Conservation (phyloP, 2,113 vertebrate genomes). For the Vombatus ursinus region DNA sequence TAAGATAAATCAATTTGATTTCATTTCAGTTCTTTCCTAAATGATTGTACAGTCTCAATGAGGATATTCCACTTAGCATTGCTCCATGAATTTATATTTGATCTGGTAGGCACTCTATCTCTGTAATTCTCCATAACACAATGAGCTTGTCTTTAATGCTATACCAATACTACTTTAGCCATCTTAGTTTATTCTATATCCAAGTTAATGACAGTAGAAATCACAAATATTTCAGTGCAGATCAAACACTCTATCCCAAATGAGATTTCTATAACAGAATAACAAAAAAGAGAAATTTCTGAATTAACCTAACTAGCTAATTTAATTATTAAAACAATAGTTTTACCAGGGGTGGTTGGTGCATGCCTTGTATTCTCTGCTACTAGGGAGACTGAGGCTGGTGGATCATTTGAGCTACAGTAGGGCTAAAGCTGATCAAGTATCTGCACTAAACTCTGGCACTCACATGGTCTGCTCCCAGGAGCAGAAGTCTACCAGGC, state of each 20-base stretch:
- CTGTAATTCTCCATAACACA: not conserved
- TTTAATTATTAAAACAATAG: not conserved
- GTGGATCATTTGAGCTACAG: not conserved
- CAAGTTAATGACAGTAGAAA: conserved; percentile 4
- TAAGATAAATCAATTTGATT: conserved; percentile 20
- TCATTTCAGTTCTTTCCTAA: conserved; percentile 13
- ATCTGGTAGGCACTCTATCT: not conserved
- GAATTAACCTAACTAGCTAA: no score
- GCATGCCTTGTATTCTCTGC: not conserved
- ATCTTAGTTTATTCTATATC: conserved; percentile 33
- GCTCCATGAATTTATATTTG: conserved; percentile 33
- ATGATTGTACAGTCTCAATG: not conserved
- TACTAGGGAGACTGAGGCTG: not conserved
- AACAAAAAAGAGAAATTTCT: no score
- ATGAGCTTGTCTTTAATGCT: not conserved
- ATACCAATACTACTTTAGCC: not conserved
- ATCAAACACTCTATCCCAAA: no score
- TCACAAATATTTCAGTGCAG: not conserved
- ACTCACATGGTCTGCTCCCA: not conserved
- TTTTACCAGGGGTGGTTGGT: not conserved
- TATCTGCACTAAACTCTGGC: not conserved
- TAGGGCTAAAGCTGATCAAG: not conserved
- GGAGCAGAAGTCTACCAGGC: not conserved
- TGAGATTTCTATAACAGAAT: no score
- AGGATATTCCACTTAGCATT: not conserved